Conservation (phyloP, 1,140 invertebrate genomes). For the Brachionus manjavacas region DNA sequence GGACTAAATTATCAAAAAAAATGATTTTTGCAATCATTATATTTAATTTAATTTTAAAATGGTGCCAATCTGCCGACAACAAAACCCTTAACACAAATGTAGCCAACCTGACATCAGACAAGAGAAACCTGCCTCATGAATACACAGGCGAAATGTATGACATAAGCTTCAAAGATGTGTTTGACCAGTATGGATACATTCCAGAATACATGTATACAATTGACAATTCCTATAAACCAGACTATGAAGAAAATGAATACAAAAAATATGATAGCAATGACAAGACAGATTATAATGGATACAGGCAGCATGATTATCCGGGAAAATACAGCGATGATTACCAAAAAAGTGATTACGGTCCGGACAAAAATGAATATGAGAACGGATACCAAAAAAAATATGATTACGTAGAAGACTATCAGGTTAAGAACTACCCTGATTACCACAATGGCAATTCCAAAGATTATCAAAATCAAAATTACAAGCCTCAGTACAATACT, state of each 20-base stretch:
- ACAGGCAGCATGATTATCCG: background rate
- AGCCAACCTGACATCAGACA: background rate
- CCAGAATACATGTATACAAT: slow-evolving; percentile 10
- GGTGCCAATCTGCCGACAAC: background rate
- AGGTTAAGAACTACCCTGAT: background rate
- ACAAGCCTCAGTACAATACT: background rate
- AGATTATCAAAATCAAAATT: background rate
- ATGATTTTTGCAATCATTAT: background rate
- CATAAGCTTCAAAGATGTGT: slow-evolving; percentile 9
- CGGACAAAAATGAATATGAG: background rate
- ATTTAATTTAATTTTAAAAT: background rate
- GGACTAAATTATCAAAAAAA: background rate
- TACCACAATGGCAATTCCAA: background rate
- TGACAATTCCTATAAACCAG: background rate
- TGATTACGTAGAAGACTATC: background rate
- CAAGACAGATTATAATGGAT: background rate
- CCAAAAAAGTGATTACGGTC: background rate
- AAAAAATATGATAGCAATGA: background rate
- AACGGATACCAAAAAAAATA: background rate
- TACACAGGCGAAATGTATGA: background rate
- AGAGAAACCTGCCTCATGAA: background rate
- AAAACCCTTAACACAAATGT: background rate
- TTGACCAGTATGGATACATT: slow-evolving; percentile 5
- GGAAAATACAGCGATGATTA: background rate
- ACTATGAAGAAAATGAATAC: background rate